Evolutionary conservation across 2,888 invertebrate species (phyloP).

Genomic region (Drosophila ustulata): DNA sequence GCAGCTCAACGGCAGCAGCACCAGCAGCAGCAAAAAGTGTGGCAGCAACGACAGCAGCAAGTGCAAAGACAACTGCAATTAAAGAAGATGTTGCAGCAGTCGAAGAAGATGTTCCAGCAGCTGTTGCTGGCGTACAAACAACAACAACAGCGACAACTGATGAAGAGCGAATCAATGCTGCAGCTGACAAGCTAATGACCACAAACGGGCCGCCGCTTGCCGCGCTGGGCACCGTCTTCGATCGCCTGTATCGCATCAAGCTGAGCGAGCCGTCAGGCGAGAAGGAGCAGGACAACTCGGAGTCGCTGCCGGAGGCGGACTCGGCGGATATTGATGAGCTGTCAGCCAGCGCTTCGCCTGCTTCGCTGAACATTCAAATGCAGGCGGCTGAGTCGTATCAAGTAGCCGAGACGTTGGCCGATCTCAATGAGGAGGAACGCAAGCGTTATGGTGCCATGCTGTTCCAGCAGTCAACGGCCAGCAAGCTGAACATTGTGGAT

Average conservation of each 20-base stretch:
- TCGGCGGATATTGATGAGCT: conserved; percentile 14
- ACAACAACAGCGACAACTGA: conserved; percentile 19
- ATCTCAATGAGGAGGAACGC: conserved; percentile 65
- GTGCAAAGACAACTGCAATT: conserved; percentile 55
- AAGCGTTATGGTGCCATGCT: conserved; percentile 56
- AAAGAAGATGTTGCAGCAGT: conserved; percentile 45
- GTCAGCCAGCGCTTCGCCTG: conserved; percentile 10
- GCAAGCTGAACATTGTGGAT: conserved; percentile 83
- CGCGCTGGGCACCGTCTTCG: conserved; percentile 64
- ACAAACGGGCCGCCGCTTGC: conserved; percentile 50
- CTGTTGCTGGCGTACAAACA: not conserved
- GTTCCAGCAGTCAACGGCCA: conserved; percentile 66
- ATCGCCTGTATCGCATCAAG: conserved; percentile 83
- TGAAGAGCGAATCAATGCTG: conserved; percentile 3
- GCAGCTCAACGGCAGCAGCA: conserved; percentile 22
- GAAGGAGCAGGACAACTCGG: conserved; percentile 4
- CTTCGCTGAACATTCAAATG: conserved; percentile 68
- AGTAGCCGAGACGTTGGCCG: conserved; percentile 70
- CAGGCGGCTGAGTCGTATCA: conserved; percentile 74
- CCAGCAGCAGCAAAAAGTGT: not conserved
- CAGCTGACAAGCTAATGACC: conserved; percentile 49
- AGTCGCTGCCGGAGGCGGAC: conserved; percentile 8
- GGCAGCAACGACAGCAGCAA: conserved; percentile 23
- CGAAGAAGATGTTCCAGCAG: not conserved
- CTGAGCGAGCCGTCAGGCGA: conserved; percentile 60